Percentiles rank a stretch among this genome's conserved stretches.
Evolutionary conservation across 92 coral and sea anemone genomes (phyloP).

Genomic region (Blastomussa wellsi): DNA sequence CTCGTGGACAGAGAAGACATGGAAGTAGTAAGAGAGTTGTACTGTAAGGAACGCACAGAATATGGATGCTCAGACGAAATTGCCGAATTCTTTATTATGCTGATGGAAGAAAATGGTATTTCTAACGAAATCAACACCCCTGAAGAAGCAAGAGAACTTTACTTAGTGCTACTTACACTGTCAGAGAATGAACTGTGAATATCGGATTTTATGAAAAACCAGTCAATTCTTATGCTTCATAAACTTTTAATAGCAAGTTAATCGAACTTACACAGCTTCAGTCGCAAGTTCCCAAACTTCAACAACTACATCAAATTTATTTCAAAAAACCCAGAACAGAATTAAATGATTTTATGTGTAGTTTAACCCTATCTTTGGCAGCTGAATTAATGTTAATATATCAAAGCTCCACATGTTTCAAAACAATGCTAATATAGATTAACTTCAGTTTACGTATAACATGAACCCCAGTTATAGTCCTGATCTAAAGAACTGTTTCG

Average conservation of each 20-base stretch:
- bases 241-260: neutral
- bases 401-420: slow-evolving; percentile 9
- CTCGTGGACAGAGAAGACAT: slow-evolving; percentile 18
- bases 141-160: slow-evolving; percentile 25
- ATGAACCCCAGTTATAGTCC: neutral
- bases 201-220: neutral
- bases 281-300: neutral
- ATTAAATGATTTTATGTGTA: neutral
- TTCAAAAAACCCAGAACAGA: neutral
- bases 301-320: neutral
- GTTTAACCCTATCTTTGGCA: slow-evolving; percentile 10
- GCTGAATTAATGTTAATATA: no score
- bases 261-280: neutral
- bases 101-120: slow-evolving; percentile 44
- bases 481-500: slow-evolving; percentile 2
- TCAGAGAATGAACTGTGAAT: slow-evolving; percentile 13
- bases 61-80: slow-evolving; percentile 12
- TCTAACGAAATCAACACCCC: slow-evolving; percentile 16
- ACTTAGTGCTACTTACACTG: slow-evolving; percentile 19
- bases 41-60: neutral
- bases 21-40: slow-evolving; percentile 23
- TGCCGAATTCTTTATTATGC: slow-evolving; percentile 30
- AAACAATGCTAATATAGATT: neutral
- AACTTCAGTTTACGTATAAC: no score
- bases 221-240: neutral